Evolutionary conservation across 2,113 vertebrate species (phyloP), one percentile per base, ranked within the genome.

Genomic region (Scalopus aquaticus): DNA sequence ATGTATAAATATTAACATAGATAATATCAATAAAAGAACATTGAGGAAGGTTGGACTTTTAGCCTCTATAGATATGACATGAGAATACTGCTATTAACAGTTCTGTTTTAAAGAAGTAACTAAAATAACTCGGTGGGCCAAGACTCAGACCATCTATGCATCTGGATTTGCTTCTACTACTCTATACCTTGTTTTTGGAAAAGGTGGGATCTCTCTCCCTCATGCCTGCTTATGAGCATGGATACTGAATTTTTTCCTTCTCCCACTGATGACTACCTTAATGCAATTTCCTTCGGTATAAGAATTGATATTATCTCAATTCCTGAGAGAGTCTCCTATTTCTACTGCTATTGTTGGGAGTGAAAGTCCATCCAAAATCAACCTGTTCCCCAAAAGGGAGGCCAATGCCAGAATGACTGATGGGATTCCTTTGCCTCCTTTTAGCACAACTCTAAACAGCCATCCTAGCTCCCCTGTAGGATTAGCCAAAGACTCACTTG

Each of bases 311-410:
- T 93, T 91, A 73, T 94, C 42, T 81, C 12, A 90, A 32, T 58
- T 65, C 49, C 78, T 91, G n/a, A 93, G n/a, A 93, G 22, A 81
- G 30, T 74, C 39, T 80, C 28, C 69, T 56, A 44, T 81, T 93
- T 95, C 69, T 39, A 54, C 20, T 54, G 16, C 51, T 20, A 19
- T 54, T 89, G 4, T 49, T 89, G 58, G 51, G 69, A 85, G 72
- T 77, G 69, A 67, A 92, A 93, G 60, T n/a, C 54, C 89, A 87
- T 65, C 16, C 42, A 92, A 92, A 88, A n/a, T 7, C 44, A 83
- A 35, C 19, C 67, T 69, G 2, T 54, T 70, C 24, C 46, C 28
- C 42, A 54, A 54, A 51, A 54, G 8, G 9, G 44, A 95, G 13
- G 30, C 35, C 78, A 89, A 78, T 9, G 24, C 10, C 39, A 84